Conservation (phyloP, 2,888 invertebrate species). For the Aphodius sticticus region DNA sequence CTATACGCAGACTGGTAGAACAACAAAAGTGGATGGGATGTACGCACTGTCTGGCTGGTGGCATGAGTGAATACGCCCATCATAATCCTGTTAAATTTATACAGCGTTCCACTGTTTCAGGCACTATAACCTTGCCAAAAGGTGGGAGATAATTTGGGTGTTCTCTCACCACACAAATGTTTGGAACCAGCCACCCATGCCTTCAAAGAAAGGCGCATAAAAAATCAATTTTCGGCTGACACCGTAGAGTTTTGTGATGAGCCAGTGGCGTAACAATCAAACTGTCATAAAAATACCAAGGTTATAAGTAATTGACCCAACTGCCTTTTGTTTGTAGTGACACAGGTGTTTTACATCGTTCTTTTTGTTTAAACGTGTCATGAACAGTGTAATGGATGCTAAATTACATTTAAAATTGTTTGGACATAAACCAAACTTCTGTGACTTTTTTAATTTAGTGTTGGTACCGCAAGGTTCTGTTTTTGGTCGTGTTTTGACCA, state of each 20-base stretch:
- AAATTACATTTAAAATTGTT: too few species aligned
- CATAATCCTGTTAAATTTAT: slow-evolving; percentile 42
- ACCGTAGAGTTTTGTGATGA: neutral
- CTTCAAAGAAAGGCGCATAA: neutral
- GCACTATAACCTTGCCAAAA: slow-evolving; percentile 40
- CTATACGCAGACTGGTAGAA: neutral
- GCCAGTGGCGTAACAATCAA: neutral
- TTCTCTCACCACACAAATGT: neutral
- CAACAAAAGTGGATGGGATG: slow-evolving; percentile 1
- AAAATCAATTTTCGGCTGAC: neutral
- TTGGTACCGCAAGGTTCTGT: too few species aligned
- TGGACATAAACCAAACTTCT: too few species aligned
- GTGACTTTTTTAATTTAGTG: too few species aligned
- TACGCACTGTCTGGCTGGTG: neutral
- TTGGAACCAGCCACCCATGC: neutral
- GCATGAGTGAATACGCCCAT: slow-evolving; percentile 41
- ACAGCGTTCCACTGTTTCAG: slow-evolving; percentile 40
- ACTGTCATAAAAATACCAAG: neutral
- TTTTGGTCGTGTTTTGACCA: too few species aligned
- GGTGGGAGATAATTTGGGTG: slow-evolving; percentile 27
- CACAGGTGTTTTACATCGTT: neutral
- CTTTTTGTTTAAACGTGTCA: neutral
- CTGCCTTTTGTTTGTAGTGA: neutral
- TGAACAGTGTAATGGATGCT: neutral
- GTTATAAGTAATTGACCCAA: neutral